These are phyloP conservation scores for Paralvinella palmiformis DNA, from an alignment of 1,140 invertebrate genomes.

Conservation along the genomic window DNA sequence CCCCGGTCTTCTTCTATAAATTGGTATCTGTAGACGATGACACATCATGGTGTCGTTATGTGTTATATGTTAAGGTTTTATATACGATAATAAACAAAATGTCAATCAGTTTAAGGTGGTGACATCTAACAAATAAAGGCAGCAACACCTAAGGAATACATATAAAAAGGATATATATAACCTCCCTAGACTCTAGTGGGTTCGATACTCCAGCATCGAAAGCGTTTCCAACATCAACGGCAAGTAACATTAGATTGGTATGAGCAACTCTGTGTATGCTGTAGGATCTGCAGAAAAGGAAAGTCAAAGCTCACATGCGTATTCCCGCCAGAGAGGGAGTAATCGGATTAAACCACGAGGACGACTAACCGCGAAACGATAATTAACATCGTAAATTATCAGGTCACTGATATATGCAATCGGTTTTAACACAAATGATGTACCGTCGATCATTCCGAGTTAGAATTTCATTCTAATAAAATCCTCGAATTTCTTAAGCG, in stretches of 20 bases:
- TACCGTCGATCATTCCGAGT: no score
- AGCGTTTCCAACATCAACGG: slow-evolving; percentile 12
- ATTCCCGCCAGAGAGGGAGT: no score
- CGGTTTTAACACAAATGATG: no score
- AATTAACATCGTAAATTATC: no score
- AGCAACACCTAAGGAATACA: background rate
- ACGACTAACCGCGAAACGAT: no score
- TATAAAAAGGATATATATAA: slow-evolving; percentile 13
- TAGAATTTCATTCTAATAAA: no score
- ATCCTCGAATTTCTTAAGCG: no score
- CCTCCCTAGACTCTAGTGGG: slow-evolving; percentile 4
- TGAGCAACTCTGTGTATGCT: slow-evolving; percentile 6
- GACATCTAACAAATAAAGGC: background rate
- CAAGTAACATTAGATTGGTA: slow-evolving; percentile 20
- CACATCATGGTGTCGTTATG: slow-evolving; percentile 13
- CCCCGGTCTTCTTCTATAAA: slow-evolving; percentile 9
- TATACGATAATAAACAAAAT: background rate
- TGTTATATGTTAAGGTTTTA: slow-evolving; percentile 4
- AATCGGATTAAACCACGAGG: no score
- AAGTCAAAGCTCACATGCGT: no score
- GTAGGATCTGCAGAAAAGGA: slow-evolving; percentile 13
- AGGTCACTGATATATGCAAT: no score
- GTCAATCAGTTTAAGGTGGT: background rate
- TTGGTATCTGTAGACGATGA: slow-evolving; percentile 7
- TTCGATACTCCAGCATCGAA: background rate